Base-by-base conservation (phyloP, 2,797 vertebrate species). In the Melanotaenia pygmaea region DNA sequence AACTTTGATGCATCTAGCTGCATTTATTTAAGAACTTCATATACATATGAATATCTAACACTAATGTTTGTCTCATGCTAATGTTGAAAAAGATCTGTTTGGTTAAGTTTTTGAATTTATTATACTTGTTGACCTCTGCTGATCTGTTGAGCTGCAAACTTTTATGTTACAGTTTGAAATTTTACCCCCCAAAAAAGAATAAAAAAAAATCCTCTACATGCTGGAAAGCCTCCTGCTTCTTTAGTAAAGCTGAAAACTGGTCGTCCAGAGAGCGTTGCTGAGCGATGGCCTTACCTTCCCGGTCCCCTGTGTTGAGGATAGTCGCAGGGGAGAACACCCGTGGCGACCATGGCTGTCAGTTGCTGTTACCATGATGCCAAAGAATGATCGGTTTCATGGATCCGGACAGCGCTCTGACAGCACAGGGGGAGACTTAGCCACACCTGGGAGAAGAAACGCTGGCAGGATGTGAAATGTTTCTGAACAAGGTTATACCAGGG, bases 381-480 rank as follows among this genome's bases (percentile, higher is more conserved):
- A 80, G 91, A 92, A 88, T 91, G 91, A 92, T 90, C 88, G 85
- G 87, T 78, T 91, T 88, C 82, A 80, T 83, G 85, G 88, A 86
- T 78, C 65, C 0, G 64, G 85, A 86, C 63, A 38, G 70, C 24
- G 82, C 77, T 81, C 71, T 87, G 87, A 90, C 91, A 91, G 88
- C 69, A 22, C 74, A 45, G 76, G 62, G 74, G 77, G 85, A 4
- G 58, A 72, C 64, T 65, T 57, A 64, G 79, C 77, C 78, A 83
- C 87, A 93, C 93, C 91, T 92, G 92, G 90, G 90, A 93, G 83
- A 88, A 84, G 78, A 78, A 67, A 74, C 84, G 63, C 51, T 86
- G 90, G 90, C 88, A 89, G 88, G 78, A 91, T 89, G 87, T 89
- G 87, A 92, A 92, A 92, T 86, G 86, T 77, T 87, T 76, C 70